These are phyloP conservation scores for Eulemur macaco DNA, from an alignment of 2,113 vertebrate species.

Conservation along the genomic window DNA sequence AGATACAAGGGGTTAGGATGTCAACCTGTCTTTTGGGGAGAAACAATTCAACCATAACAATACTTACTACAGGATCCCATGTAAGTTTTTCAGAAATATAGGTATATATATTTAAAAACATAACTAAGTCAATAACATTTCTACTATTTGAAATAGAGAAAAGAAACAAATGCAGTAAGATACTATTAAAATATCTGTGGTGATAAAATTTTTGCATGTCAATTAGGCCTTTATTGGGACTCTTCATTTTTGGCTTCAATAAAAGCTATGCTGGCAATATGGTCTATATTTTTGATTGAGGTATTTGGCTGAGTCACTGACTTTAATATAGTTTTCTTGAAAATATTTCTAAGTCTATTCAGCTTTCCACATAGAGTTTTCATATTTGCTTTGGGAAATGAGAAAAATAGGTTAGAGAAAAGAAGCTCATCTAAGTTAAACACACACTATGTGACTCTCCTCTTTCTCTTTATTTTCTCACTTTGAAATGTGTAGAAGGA, in stretches of 20 bases:
- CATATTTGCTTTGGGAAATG: conserved; percentile 41
- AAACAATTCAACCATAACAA: background rate
- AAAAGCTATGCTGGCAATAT: conserved; percentile 22
- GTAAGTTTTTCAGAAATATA: conserved; percentile 1
- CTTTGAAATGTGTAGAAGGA: conserved; percentile 30
- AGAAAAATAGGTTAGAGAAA: conserved; percentile 1
- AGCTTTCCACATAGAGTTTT: conserved; percentile 32
- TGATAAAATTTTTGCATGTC: conserved; percentile 2
- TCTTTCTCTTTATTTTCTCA: conserved; percentile 25
- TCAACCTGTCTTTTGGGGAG: background rate
- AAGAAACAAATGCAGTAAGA: background rate
- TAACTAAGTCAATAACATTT: too few species aligned
- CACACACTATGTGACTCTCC: background rate
- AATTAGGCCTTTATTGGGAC: background rate
- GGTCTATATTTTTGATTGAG: conserved; percentile 44
- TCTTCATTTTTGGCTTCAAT: background rate
- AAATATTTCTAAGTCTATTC: conserved; percentile 24
- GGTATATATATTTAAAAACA: background rate
- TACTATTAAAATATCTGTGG: background rate
- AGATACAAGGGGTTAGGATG: background rate
- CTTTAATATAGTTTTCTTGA: conserved; percentile 11
- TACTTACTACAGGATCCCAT: background rate
- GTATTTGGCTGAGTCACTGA: conserved; percentile 17
- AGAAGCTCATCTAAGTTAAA: conserved; percentile 16
- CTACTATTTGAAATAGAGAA: background rate